Conservation (phyloP, 2,888 invertebrate species). For the Thymelicus lineola region DNA sequence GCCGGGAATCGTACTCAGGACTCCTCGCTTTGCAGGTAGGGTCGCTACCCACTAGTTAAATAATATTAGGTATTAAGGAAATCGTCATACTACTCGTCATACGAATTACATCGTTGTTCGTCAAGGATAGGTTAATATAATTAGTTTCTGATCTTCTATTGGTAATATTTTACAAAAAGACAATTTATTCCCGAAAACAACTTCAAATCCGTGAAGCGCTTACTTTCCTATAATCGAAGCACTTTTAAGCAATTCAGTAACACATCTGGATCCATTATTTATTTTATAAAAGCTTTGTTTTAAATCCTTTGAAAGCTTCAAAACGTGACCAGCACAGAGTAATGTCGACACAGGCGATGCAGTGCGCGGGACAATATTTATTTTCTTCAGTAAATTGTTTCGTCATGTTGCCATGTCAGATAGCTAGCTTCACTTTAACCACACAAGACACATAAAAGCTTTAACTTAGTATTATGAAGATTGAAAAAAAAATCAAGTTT, state of each 20-base stretch:
- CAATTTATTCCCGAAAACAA: too few relatives aligned
- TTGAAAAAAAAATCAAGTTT: neutral
- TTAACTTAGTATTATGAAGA: neutral
- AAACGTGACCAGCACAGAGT: constrained; percentile 3
- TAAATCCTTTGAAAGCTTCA: constrained; percentile 12
- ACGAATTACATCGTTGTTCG: too few relatives aligned
- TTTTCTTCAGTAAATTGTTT: neutral
- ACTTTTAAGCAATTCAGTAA: neutral
- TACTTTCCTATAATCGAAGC: neutral
- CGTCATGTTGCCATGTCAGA: neutral
- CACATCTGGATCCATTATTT: constrained; percentile 4
- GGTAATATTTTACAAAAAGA: too few relatives aligned
- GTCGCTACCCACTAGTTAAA: too few relatives aligned
- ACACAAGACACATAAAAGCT: too few relatives aligned
- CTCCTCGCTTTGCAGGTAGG: too few relatives aligned
- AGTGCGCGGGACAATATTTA: constrained; percentile 4
- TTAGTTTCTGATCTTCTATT: too few relatives aligned
- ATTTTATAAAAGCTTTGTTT: constrained; percentile 11
- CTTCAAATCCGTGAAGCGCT: too few relatives aligned
- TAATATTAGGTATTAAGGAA: too few relatives aligned
- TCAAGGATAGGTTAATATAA: too few relatives aligned
- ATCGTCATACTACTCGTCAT: too few relatives aligned
- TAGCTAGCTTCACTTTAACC: neutral
- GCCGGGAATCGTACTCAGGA: too few relatives aligned
- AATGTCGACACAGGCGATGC: neutral